Percentiles rank a stretch among this genome's conserved stretches.
phyloP scores from a whole-genome alignment of 2,797 vertebrate genomes.

The Malacoraja senta region DNA sequence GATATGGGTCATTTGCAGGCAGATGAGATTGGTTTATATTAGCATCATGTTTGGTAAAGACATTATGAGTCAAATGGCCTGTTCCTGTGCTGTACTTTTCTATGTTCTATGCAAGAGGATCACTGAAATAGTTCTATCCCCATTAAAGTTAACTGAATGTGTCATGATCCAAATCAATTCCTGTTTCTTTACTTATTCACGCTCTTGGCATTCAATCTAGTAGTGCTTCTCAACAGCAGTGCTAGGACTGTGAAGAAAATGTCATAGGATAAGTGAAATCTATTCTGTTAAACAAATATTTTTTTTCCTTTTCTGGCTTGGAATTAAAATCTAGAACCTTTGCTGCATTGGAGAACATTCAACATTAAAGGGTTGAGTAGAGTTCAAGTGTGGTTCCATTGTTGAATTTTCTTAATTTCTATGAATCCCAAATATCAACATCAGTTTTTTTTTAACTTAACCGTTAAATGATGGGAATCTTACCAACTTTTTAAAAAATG shows the following conservation, averaged over 20 bases:
- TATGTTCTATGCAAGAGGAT: not conserved
- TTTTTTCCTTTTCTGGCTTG: not conserved
- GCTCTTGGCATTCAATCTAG: not conserved
- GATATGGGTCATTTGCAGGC: too few relatives aligned
- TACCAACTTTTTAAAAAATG: not conserved
- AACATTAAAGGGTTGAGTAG: not conserved
- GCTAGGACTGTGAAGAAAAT: not conserved
- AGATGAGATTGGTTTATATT: too few relatives aligned
- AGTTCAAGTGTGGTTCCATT: not conserved
- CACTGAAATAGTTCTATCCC: not conserved
- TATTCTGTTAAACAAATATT: not conserved
- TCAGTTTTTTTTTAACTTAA: not conserved
- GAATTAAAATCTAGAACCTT: not conserved
- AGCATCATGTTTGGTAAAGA: too few relatives aligned
- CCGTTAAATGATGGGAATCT: too few relatives aligned
- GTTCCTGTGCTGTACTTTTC: too few relatives aligned
- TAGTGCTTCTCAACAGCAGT: not conserved
- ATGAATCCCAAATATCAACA: not conserved
- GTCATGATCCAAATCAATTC: not conserved
- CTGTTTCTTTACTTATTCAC: not conserved
- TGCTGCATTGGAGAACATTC: not conserved
- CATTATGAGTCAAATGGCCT: too few relatives aligned
- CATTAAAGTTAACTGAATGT: not conserved
- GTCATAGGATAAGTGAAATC: not conserved
- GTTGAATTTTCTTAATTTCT: not conserved